Conservation (phyloP, 2,797 vertebrate genomes). For the Gila robusta region DNA sequence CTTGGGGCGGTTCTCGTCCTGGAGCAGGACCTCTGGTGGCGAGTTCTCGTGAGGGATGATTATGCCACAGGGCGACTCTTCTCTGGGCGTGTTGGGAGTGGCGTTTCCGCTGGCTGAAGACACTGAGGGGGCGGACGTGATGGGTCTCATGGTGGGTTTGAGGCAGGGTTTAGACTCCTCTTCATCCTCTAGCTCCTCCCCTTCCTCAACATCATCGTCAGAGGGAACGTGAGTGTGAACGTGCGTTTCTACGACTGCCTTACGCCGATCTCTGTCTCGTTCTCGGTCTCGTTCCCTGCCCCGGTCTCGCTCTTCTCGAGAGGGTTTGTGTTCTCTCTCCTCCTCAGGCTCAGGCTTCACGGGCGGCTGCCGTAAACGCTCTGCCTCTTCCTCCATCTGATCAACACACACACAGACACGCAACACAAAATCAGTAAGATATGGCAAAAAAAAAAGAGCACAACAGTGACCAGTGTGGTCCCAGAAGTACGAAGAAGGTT, state of each 20-base stretch:
- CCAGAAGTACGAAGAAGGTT: neutral
- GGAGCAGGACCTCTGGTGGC: constrained; percentile 90
- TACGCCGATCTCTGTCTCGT: constrained; percentile 79
- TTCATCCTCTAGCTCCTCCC: constrained; percentile 75
- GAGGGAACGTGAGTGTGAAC: constrained; percentile 70
- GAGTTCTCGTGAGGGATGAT: constrained; percentile 99
- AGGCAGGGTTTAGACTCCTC: constrained; percentile 89
- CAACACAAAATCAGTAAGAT: neutral
- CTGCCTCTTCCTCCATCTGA: constrained; percentile 97
- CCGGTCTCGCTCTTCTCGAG: constrained; percentile 85
- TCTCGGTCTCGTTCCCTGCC: constrained; percentile 82
- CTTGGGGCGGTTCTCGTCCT: constrained; percentile 94
- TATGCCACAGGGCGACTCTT: constrained; percentile 97
- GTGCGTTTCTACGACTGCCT: constrained; percentile 65
- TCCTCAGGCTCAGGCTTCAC: constrained; percentile 91
- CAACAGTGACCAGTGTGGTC: neutral
- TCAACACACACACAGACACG: constrained; percentile 53
- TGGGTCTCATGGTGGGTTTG: constrained; percentile 95
- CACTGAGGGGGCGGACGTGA: constrained; percentile 93
- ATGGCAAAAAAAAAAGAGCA: neutral
- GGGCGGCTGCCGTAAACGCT: constrained; percentile 90
- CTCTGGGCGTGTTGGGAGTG: constrained; percentile 92
- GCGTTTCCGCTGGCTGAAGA: constrained; percentile 94
- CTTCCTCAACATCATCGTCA: constrained; percentile 81
- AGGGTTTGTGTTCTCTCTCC: constrained; percentile 86